Percentiles rank a stretch among this genome's conserved stretches.
phyloP scores from a whole-genome alignment of 2,888 invertebrate genomes.

The Habrosyne pyritoides region DNA sequence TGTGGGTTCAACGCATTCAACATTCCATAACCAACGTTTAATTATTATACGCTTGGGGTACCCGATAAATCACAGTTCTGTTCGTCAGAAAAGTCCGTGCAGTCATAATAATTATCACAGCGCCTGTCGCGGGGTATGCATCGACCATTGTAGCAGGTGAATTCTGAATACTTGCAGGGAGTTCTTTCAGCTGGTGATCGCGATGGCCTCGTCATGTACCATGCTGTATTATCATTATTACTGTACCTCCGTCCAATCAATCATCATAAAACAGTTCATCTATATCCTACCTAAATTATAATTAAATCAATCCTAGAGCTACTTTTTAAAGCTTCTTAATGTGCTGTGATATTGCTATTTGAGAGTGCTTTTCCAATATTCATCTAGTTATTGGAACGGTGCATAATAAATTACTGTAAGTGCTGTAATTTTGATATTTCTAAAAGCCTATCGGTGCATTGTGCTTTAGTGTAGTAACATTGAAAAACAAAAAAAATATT shows the following conservation, averaged over 20 bases:
- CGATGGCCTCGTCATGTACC: slow-evolving; percentile 63
- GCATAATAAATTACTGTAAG: neutral
- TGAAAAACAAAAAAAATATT: neutral
- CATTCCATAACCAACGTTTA: slow-evolving; percentile 48
- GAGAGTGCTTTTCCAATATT: neutral
- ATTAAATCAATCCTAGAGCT: neutral
- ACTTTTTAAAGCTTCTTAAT: neutral
- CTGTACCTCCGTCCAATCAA: slow-evolving; percentile 19
- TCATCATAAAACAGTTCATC: neutral
- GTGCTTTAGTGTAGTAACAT: neutral
- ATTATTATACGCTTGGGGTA: slow-evolving; percentile 55
- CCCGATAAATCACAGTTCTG: slow-evolving; percentile 89
- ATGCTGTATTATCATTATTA: slow-evolving; percentile 58
- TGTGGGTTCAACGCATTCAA: slow-evolving; percentile 35
- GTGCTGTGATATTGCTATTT: neutral
- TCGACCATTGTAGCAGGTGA: slow-evolving; percentile 88
- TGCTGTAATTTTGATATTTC: neutral
- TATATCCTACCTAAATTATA: neutral
- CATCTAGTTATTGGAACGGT: neutral
- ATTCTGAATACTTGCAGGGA: slow-evolving; percentile 85
- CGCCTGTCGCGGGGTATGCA: slow-evolving; percentile 91
- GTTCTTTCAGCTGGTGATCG: slow-evolving; percentile 53
- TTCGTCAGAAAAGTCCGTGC: slow-evolving; percentile 95
- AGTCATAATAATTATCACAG: slow-evolving; percentile 96
- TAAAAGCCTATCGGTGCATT: neutral